Percentiles rank a stretch among this genome's conserved stretches.
phyloP scores from a whole-genome alignment of 2,113 vertebrate genomes.

The Takifugu flavidus region DNA sequence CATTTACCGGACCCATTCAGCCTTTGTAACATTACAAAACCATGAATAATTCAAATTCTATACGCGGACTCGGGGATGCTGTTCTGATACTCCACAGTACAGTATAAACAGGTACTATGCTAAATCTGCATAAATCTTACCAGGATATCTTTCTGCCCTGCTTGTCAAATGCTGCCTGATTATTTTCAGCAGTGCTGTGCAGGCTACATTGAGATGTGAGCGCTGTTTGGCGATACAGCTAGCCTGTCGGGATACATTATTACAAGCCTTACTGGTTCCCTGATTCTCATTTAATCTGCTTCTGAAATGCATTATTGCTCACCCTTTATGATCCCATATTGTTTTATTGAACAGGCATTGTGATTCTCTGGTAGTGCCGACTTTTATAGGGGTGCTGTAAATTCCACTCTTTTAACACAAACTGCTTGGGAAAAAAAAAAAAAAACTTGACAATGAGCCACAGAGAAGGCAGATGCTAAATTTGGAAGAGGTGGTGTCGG shows the following conservation, averaged over 20 bases:
- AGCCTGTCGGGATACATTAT: slow-evolving; percentile 72
- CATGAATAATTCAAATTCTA: slow-evolving; percentile 12
- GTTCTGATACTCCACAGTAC: not conserved
- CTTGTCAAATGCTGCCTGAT: slow-evolving; percentile 13
- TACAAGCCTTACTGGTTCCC: slow-evolving; percentile 79
- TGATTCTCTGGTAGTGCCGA: slow-evolving; percentile 68
- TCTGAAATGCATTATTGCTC: slow-evolving; percentile 74
- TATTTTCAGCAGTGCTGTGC: slow-evolving; percentile 23
- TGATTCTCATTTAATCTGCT: slow-evolving; percentile 81
- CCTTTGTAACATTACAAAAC: slow-evolving; percentile 14
- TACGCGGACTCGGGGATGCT: not conserved
- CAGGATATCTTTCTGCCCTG: not conserved
- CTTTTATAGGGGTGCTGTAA: slow-evolving; percentile 72
- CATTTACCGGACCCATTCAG: slow-evolving; percentile 8
- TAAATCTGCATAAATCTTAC: slow-evolving; percentile 2
- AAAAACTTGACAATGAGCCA: slow-evolving; percentile 45
- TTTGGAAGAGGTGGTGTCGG: slow-evolving; percentile 25
- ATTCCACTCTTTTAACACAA: slow-evolving; percentile 70
- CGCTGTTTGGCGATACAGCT: slow-evolving; percentile 58
- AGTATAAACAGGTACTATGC: not conserved
- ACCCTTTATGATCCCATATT: slow-evolving; percentile 79
- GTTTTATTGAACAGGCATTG: slow-evolving; percentile 79
- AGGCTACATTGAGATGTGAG: slow-evolving; percentile 30
- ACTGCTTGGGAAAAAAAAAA: slow-evolving; percentile 42
- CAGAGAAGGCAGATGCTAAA: slow-evolving; percentile 37